These are phyloP conservation scores for Acromyrmex echinatior DNA, from an alignment of 1,140 invertebrate genomes.

Conservation along the genomic window DNA sequence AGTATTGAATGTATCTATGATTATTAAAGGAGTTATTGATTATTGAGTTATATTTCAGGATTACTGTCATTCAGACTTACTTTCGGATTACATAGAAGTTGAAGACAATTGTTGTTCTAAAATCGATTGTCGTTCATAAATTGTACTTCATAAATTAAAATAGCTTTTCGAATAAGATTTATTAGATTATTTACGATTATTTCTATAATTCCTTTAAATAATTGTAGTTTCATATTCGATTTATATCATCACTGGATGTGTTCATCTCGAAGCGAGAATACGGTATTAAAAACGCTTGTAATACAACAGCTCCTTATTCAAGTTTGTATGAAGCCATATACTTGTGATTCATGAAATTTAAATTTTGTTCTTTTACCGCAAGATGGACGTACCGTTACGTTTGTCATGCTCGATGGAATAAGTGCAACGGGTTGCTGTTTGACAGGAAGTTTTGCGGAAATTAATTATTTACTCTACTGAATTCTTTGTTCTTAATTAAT, in stretches of 20 bases:
- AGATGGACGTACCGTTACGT: constrained; percentile 26
- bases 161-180: constrained; percentile 1
- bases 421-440: constrained; percentile 21
- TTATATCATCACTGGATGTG: not conserved
- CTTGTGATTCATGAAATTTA: not conserved
- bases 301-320: not conserved
- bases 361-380: constrained; percentile 1
- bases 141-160: not conserved
- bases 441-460: not conserved
- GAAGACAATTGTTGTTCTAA: not conserved
- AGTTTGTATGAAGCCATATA: not conserved
- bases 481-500: too few relatives aligned
- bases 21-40: not conserved
- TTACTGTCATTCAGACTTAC: not conserved
- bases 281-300: not conserved
- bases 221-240: too few relatives aligned
- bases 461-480: not conserved
- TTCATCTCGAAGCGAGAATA: constrained; percentile 1
- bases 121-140: not conserved
- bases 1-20: not conserved
- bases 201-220: not conserved
- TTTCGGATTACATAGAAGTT: not conserved
- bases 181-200: not conserved
- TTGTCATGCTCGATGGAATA: constrained; percentile 1
- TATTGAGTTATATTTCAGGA: not conserved